These are phyloP conservation scores for Pagetopsis macropterus DNA, from an alignment of 2,797 vertebrate genomes.

Conservation along the genomic window DNA sequence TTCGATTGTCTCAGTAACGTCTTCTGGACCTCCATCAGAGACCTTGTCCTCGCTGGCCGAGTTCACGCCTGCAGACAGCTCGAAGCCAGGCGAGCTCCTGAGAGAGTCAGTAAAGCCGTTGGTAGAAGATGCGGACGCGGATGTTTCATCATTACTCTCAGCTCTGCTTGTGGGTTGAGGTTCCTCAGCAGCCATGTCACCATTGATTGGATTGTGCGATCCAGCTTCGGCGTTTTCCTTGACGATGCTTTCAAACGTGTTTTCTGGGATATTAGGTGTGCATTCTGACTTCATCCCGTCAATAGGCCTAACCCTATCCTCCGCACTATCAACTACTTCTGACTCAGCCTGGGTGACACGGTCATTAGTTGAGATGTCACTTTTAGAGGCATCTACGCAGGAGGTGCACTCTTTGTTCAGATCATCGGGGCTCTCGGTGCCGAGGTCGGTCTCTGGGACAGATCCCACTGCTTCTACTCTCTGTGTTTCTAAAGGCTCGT, in stretches of 20 bases:
- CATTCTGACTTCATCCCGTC: slow-evolving; percentile 22
- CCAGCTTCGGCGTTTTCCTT: slow-evolving; percentile 26
- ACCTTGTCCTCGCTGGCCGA: background rate
- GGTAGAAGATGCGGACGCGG: background rate
- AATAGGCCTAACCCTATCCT: slow-evolving; percentile 7
- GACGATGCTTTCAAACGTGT: background rate
- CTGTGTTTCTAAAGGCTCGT: slow-evolving; percentile 14
- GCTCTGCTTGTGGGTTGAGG: slow-evolving; percentile 4
- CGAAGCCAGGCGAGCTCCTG: slow-evolving; percentile 15
- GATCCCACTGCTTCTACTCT: slow-evolving; percentile 16
- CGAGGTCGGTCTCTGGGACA: slow-evolving; percentile 5
- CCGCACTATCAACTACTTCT: background rate
- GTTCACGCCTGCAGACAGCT: background rate
- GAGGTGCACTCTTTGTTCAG: background rate
- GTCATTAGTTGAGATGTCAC: background rate
- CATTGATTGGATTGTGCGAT: background rate
- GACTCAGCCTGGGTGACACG: background rate
- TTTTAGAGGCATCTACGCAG: slow-evolving; percentile 20
- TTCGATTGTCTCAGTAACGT: slow-evolving; percentile 9
- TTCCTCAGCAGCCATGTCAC: background rate
- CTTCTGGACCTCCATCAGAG: background rate
- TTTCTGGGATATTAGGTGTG: background rate
- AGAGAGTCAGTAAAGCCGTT: background rate
- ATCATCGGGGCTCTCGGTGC: background rate
- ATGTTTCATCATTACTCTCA: background rate